Evolutionary conservation across 2,113 vertebrate genomes (phyloP).

Genomic region (Leucopsar rothschildi): DNA sequence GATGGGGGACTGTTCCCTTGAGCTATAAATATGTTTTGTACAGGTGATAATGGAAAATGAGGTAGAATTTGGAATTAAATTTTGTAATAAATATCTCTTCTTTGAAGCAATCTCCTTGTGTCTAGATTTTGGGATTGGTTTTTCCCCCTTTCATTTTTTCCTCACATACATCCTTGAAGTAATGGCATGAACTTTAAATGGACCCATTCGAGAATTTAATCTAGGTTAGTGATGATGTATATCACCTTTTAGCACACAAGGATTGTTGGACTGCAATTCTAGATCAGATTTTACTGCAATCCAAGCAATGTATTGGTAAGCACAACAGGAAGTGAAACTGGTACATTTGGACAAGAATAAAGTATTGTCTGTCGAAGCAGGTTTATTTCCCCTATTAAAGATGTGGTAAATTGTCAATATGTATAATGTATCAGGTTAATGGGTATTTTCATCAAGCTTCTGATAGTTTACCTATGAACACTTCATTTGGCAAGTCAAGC

Average conservation of each 20-base stretch:
- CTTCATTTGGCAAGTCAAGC: neutral
- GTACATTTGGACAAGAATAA: neutral
- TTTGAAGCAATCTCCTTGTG: constrained; percentile 38
- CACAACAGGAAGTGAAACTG: neutral
- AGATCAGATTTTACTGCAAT: neutral
- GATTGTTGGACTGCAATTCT: neutral
- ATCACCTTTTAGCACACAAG: neutral
- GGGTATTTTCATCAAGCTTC: neutral
- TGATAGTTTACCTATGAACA: neutral
- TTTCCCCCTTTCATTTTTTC: neutral
- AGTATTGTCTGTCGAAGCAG: neutral
- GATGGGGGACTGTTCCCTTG: neutral
- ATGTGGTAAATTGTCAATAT: neutral
- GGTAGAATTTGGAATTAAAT: constrained; percentile 42
- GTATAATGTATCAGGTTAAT: neutral
- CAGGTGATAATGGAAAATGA: constrained; percentile 2
- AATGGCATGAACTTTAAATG: neutral
- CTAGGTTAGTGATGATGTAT: neutral
- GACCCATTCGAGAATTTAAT: neutral
- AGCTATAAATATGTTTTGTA: constrained; percentile 43
- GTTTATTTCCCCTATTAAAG: neutral
- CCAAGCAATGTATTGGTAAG: neutral
- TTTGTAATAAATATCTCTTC: constrained; percentile 73
- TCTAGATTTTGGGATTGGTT: neutral
- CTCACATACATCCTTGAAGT: neutral